A percentile compares a stretch with the other conserved stretches of the same genome.
Evolutionary conservation across 1,140 invertebrate species (phyloP).

Genomic region (Solen grandis): DNA sequence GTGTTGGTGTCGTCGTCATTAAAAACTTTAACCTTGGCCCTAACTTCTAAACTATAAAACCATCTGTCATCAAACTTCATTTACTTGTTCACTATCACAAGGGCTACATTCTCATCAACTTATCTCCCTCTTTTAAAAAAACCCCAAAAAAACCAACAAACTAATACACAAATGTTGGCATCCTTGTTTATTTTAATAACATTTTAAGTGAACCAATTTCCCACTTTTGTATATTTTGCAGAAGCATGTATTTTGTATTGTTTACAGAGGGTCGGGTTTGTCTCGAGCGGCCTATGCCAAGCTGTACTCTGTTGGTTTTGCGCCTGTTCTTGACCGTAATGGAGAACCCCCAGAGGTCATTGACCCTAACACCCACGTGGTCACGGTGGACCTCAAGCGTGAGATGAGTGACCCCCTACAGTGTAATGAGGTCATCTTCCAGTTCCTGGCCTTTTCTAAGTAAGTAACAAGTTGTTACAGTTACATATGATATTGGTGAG

Average conservation of each 20-base stretch:
- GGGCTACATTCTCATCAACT: no score
- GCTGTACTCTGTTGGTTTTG: conserved; percentile 78
- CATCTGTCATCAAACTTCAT: no score
- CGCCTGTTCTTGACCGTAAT: conserved; percentile 76
- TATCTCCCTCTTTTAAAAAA: no score
- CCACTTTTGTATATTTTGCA: not conserved
- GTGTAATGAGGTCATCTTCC: conserved; percentile 80
- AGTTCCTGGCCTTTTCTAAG: conserved; percentile 81
- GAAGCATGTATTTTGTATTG: not conserved
- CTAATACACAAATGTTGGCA: no score
- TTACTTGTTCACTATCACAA: no score
- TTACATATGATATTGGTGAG: no score
- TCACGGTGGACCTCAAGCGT: conserved; percentile 62
- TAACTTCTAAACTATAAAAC: no score
- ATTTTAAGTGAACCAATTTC: no score
- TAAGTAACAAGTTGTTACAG: conserved; percentile 59
- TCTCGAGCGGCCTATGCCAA: conserved; percentile 79
- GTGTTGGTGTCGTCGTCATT: no score
- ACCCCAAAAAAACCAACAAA: no score
- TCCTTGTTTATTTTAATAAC: no score
- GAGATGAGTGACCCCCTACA: conserved; percentile 78
- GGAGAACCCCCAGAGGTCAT: conserved; percentile 79
- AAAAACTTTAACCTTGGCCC: no score
- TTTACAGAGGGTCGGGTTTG: conserved; percentile 70
- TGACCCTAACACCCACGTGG: conserved; percentile 70